A percentile compares a stretch with the other conserved stretches of the same genome.
These are phyloP conservation scores for Nanger granti DNA, from an alignment of 2,113 vertebrate species.

Conservation along the genomic window DNA sequence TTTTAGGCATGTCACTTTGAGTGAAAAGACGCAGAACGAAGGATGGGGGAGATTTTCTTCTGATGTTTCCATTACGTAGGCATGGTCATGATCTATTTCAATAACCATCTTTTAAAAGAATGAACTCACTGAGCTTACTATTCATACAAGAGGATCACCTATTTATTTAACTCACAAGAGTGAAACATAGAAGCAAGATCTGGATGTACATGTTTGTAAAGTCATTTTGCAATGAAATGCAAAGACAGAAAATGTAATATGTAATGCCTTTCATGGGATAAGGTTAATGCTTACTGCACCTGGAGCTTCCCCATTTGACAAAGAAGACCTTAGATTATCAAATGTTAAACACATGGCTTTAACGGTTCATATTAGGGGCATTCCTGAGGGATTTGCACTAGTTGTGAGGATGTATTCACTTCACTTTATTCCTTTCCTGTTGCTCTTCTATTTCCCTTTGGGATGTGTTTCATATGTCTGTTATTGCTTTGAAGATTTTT, in stretches of 20 bases:
- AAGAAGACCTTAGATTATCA: constrained; percentile 58
- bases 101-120: constrained; percentile 28
- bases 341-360: constrained; percentile 69
- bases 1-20: constrained; percentile 21
- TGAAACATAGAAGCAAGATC: neutral
- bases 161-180: neutral
- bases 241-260: constrained; percentile 17
- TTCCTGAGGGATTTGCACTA: constrained; percentile 51
- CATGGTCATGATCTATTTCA: neutral
- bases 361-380: constrained; percentile 54
- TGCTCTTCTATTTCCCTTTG: constrained; percentile 58
- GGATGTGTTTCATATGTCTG: constrained; percentile 60
- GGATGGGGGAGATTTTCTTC: neutral
- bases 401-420: constrained; percentile 68
- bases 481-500: constrained; percentile 72
- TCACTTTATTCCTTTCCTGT: constrained; percentile 64
- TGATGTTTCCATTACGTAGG: constrained; percentile 33
- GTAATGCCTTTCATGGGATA: constrained; percentile 1
- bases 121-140: neutral
- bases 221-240: constrained; percentile 24
- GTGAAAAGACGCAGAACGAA: neutral
- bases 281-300: constrained; percentile 32
- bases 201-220: neutral
- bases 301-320: constrained; percentile 15
- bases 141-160: neutral